A percentile compares a stretch with the other conserved stretches of the same genome.
Conservation (phyloP, 2,797 vertebrate species). For the Rhinichthys osculus region DNA sequence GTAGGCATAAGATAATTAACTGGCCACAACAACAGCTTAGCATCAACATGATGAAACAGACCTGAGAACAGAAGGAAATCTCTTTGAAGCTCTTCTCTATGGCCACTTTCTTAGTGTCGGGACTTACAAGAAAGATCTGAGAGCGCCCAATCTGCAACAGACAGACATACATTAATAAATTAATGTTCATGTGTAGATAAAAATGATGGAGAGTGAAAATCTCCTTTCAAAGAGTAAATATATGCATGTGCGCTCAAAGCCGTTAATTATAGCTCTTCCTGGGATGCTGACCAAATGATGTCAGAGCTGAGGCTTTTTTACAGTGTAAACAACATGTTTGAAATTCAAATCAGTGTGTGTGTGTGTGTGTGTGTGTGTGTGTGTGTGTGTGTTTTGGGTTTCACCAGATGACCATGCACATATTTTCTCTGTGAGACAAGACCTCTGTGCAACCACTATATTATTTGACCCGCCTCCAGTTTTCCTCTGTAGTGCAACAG, state of each 20-base stretch:
- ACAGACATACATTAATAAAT: constrained; percentile 29
- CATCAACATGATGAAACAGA: constrained; percentile 69
- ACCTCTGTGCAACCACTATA: background rate
- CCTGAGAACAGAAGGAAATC: constrained; percentile 99
- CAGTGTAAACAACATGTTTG: background rate
- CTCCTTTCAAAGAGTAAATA: background rate
- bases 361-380: background rate
- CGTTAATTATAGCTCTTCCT: background rate
- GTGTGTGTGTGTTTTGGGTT: background rate
- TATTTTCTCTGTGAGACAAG: constrained; percentile 27
- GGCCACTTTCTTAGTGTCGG: constrained; percentile 96
- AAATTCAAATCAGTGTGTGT: background rate
- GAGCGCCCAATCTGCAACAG: constrained; percentile 90
- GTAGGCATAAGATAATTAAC: background rate
- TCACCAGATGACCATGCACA: background rate
- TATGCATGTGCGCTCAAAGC: background rate
- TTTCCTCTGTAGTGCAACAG: background rate
- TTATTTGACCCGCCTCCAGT: constrained; percentile 2
- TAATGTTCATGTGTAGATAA: background rate
- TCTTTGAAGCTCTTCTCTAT: constrained; percentile 98
- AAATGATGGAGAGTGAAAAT: background rate
- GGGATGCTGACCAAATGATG: background rate
- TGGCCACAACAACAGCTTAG: background rate
- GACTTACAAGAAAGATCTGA: constrained; percentile 97
- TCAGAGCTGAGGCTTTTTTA: background rate